A percentile compares a stretch with the other conserved stretches of the same genome.
These are phyloP conservation scores for Drosophila neonasuta DNA, from an alignment of 2,888 invertebrate genomes.

Conservation along the genomic window DNA sequence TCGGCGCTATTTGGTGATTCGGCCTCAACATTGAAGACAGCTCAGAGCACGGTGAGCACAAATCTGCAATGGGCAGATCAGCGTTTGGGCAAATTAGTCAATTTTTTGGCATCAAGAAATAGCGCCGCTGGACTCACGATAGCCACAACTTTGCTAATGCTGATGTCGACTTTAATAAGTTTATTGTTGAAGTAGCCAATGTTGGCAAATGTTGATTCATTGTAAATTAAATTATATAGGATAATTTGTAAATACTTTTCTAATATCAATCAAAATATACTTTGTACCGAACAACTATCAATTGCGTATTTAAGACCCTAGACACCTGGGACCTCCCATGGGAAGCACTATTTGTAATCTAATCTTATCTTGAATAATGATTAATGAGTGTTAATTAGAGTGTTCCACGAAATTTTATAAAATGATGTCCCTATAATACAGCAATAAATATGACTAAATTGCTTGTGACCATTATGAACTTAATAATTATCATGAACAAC, in stretches of 20 bases:
- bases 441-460: slow-evolving; percentile 5
- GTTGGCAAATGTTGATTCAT: background rate
- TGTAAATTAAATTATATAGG: background rate
- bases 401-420: background rate
- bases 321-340: background rate
- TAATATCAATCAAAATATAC: background rate
- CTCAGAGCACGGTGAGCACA: slow-evolving; percentile 59
- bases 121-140: slow-evolving; percentile 23
- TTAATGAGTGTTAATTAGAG: background rate
- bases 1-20: slow-evolving; percentile 59
- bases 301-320: background rate
- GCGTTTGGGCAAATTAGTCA: slow-evolving; percentile 51
- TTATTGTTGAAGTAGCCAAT: slow-evolving; percentile 7
- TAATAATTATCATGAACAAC: slow-evolving; percentile 6
- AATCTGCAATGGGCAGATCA: slow-evolving; percentile 77
- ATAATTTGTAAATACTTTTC: background rate
- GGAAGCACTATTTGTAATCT: background rate
- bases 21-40: slow-evolving; percentile 42
- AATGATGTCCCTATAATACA: slow-evolving; percentile 2
- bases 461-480: slow-evolving; percentile 8
- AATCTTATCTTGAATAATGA: slow-evolving; percentile 15
- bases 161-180: slow-evolving; percentile 6
- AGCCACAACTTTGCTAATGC: slow-evolving; percentile 7
- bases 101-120: slow-evolving; percentile 58
- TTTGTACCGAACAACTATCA: background rate